phyloP scores from a whole-genome alignment of 2,797 vertebrate species.

The Aythya fuligula region DNA sequence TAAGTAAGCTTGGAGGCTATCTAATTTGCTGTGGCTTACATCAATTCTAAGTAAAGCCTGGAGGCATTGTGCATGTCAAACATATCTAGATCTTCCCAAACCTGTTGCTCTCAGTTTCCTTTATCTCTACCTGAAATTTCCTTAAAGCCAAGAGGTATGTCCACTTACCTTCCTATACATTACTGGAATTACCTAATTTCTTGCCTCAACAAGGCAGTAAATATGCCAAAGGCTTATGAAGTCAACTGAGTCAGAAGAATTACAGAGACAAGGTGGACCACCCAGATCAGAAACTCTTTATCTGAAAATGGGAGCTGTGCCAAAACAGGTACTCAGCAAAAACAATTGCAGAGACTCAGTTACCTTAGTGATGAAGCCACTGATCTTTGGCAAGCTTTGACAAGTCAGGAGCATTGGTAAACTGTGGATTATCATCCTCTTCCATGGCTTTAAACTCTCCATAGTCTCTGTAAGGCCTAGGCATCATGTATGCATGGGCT shows the following conservation, averaged over 20 bases:
- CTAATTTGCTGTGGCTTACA: conserved; percentile 7
- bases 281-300: background rate
- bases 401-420: background rate
- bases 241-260: background rate
- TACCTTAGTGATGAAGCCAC: background rate
- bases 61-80: background rate
- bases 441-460: background rate
- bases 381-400: background rate
- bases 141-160: background rate
- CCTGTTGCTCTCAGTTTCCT: background rate
- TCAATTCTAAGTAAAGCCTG: conserved; percentile 19
- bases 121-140: background rate
- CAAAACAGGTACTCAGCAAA: background rate
- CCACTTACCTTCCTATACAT: background rate
- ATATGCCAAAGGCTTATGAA: background rate
- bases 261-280: background rate
- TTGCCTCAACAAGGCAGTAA: background rate
- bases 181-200: background rate
- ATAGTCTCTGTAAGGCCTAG: background rate
- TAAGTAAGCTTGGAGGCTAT: conserved; percentile 12
- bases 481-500: background rate
- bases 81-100: background rate
- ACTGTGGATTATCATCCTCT: background rate
- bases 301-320: background rate
- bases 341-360: background rate